A percentile compares a stretch with the other conserved stretches of the same genome.
Evolutionary conservation across 2,888 invertebrate species (phyloP).

Genomic region (Hofmannophila pseudospretella): DNA sequence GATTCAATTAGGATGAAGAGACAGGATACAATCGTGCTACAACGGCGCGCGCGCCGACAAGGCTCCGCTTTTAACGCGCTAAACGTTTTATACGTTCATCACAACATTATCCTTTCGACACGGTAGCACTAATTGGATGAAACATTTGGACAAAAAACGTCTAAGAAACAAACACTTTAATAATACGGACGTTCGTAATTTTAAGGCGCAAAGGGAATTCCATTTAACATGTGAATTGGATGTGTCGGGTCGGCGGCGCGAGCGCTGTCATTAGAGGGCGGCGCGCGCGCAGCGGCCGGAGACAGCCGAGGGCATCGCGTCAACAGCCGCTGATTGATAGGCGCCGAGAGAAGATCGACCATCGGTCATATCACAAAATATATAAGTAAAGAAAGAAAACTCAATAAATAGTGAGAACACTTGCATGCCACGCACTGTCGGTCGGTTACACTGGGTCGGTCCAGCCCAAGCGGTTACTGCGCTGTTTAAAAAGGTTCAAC

Average conservation of each 20-base stretch:
- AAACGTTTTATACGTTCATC: conserved; percentile 66
- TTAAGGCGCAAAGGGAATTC: conserved; percentile 69
- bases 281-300: conserved; percentile 23
- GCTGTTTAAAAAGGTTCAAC: too few species aligned
- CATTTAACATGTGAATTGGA: conserved; percentile 78
- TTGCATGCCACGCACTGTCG: too few species aligned
- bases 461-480: too few species aligned
- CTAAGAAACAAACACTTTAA: conserved; percentile 74
- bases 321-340: conserved; percentile 65
- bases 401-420: too few species aligned
- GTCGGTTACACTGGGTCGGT: too few species aligned
- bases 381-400: too few species aligned
- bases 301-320: conserved; percentile 40
- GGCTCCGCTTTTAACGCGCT: conserved; percentile 66
- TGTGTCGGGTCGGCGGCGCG: conserved; percentile 58
- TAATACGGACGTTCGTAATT: conserved; percentile 65
- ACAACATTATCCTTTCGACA: conserved; percentile 76
- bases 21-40: too few species aligned
- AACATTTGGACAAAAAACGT: conserved; percentile 65
- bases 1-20: too few species aligned
- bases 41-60: conserved; percentile 43
- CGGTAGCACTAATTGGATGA: conserved; percentile 78
- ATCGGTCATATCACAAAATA: too few species aligned
- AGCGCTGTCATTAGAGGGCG: conserved; percentile 58
- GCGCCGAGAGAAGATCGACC: conserved; percentile 9